Evolutionary conservation across 2,888 invertebrate genomes (phyloP).

Genomic region (Anorthoa munda): DNA sequence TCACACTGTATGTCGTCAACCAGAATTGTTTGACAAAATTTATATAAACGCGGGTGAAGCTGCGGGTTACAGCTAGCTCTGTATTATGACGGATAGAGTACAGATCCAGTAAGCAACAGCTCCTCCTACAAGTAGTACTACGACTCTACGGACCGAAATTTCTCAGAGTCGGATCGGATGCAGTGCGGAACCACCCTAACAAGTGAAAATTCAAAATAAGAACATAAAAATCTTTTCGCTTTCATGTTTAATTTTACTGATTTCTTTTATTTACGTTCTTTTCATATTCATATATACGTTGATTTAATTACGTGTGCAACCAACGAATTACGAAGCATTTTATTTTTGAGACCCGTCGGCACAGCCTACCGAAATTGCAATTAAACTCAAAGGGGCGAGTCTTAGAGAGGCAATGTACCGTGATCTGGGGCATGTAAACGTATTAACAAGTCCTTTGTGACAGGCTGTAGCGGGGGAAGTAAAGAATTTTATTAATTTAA

Average conservation of each 20-base stretch:
- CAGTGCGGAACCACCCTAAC: no score
- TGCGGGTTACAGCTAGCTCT: no score
- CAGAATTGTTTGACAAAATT: no score
- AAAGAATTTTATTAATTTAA: no score
- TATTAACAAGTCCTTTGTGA: constrained; percentile 70
- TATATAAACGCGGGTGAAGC: no score
- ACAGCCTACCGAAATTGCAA: constrained; percentile 77
- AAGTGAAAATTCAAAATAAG: background rate
- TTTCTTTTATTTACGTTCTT: background rate
- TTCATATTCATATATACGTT: constrained; percentile 13
- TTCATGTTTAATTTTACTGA: background rate
- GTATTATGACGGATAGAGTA: no score
- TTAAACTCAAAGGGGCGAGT: constrained; percentile 79
- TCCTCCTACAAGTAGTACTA: no score
- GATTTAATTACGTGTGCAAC: constrained; percentile 46
- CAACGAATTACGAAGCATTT: constrained; percentile 55
- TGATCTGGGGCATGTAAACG: constrained; percentile 79
- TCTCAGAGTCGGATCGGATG: no score
- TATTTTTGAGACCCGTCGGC: constrained; percentile 58
- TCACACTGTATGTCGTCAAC: no score
- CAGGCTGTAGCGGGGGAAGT: constrained; percentile 52
- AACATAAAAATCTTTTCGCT: background rate
- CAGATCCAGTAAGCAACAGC: no score
- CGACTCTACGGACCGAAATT: no score
- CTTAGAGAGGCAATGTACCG: constrained; percentile 80